Evolutionary conservation across 2,113 vertebrate genomes (phyloP).

Genomic region (Pteropus alecto): DNA sequence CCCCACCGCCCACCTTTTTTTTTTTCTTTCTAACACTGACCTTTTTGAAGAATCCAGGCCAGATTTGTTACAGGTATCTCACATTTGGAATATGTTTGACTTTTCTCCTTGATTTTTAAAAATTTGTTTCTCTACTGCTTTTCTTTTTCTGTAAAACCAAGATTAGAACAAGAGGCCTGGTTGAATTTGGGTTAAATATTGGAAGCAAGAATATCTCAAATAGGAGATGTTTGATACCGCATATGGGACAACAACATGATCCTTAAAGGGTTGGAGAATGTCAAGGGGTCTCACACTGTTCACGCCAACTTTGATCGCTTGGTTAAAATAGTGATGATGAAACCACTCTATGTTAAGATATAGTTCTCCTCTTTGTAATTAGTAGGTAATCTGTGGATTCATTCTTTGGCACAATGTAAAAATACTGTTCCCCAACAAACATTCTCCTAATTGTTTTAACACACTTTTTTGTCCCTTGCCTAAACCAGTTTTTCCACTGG

Average conservation of each 20-base stretch:
- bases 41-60: neutral
- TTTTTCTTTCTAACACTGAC: neutral
- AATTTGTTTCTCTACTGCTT: neutral
- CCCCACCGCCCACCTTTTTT: accelerated
- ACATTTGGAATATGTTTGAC: neutral
- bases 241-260: neutral
- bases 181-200: neutral
- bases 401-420: neutral
- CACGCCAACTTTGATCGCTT: neutral
- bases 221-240: neutral
- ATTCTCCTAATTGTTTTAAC: neutral
- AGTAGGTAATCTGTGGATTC: neutral
- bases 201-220: neutral
- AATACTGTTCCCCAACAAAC: neutral
- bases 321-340: neutral
- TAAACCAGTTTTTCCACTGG: neutral
- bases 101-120: neutral
- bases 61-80: neutral
- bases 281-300: neutral
- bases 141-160: neutral
- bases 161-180: neutral
- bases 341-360: neutral
- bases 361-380: neutral
- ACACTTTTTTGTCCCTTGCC: neutral
- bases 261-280: neutral